A percentile compares a stretch with the other conserved stretches of the same genome.
Conservation (phyloP, 2,113 vertebrate species). For the mouse (Mus musculus) region GRCm39 chrX:57734001-57734500, state of each 20-base stretch:
- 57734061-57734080: not conserved
- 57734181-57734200: not conserved
- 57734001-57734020: not conserved
- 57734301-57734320: constrained; percentile 34
- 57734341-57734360: constrained; percentile 56
- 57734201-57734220: not conserved
- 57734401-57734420: constrained; percentile 63
- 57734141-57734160: not conserved
- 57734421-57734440: constrained; percentile 54
- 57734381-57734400: constrained; percentile 1
- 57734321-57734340: constrained; percentile 48
- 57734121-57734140: not conserved
- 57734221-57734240: not conserved
- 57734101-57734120: not conserved
- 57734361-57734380: constrained; percentile 39
- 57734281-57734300: constrained; percentile 30
- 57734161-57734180: not conserved
- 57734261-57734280: constrained; percentile 14
- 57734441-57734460: constrained; percentile 68
- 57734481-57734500: constrained; percentile 72
- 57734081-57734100: constrained; percentile 30
- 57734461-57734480: constrained; percentile 65
- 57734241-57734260: not conserved
- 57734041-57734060: constrained; percentile 19
- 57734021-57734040: not conserved